Evolutionary conservation across 2,113 vertebrate genomes (phyloP), one percentile per base, ranked within the genome.

Genomic region (Ailuropoda melanoleuca): DNA sequence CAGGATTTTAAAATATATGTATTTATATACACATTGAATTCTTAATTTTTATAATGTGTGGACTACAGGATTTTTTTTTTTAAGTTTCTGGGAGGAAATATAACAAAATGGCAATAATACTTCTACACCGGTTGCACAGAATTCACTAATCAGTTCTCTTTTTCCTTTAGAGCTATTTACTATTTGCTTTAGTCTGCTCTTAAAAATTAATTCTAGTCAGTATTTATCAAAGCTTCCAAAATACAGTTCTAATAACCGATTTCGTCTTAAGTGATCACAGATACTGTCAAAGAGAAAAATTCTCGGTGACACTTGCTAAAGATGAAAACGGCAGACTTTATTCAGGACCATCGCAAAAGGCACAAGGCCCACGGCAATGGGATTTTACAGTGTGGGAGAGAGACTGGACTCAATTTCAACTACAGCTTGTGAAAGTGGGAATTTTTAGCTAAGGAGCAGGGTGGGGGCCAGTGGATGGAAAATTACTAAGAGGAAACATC

Each of bases 201-300:
- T 60, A 81, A 24, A 90, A 83, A 72, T 88, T 77, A 50, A 85
- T 83, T 93, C 1, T 17, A 60, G 10, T 77, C 77, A 85, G 39
- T 89, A 75, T 85, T 77, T 88, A 74, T 62, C 29, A 96, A 39
- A 56, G 14, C 24, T 93, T 88, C 46, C 74, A 58, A 94, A 95
- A 90, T 58, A 93, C 31, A 74, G 26, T 90, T 90, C 26, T 95
- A 88, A 90, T 43, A 90, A 85, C 2, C 50, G 12, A 82, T 34
- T 86, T 91, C 86, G 23, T 91, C 7, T 84, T 62, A 96, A 78
- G 56, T 90, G 6, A 46, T 88, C 43, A 86, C n/a, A 74, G 17
- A 55, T 18, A 88, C 37, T 74, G 3, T 18, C 48, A 70, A 83
- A 56, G 23, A 55, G 46, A 75, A 37, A 50, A 72, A 50, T 64